A percentile compares a stretch with the other conserved stretches of the same genome.
phyloP scores from a whole-genome alignment of 2,113 vertebrate species.

The Chrysochloris asiatica region DNA sequence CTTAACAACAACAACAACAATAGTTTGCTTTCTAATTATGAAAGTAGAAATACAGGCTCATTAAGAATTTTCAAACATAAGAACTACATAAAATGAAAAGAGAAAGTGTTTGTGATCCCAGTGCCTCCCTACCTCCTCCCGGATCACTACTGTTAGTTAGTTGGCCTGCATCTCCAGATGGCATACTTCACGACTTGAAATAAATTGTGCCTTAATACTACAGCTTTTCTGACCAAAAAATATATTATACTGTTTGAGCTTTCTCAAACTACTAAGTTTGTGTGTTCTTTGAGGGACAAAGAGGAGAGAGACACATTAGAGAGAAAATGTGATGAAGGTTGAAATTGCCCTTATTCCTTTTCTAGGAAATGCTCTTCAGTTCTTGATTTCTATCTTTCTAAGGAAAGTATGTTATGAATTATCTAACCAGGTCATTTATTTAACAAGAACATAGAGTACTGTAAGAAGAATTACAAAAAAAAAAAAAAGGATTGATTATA shows the following conservation, averaged over 20 bases:
- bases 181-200: background rate
- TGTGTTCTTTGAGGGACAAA: background rate
- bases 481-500: background rate
- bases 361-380: conserved; percentile 45
- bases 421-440: background rate
- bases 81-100: background rate
- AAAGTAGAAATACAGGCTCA: conserved; percentile 14
- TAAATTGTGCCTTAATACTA: conserved; percentile 3
- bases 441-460: background rate
- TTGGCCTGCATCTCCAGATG: background rate
- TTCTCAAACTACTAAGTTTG: background rate
- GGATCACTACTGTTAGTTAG: background rate
- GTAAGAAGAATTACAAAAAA: background rate
- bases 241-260: background rate
- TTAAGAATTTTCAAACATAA: conserved; percentile 19
- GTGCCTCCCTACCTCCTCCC: background rate
- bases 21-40: background rate
- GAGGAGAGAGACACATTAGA: background rate
- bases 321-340: conserved; percentile 5
- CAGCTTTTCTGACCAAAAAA: background rate
- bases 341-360: background rate
- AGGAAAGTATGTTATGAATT: conserved; percentile 11
- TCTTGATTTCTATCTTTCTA: conserved; percentile 59
- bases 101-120: background rate
- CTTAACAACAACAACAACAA: too few relatives aligned